phyloP scores from a whole-genome alignment of 2,888 invertebrate species.

The Suillia variegata region DNA sequence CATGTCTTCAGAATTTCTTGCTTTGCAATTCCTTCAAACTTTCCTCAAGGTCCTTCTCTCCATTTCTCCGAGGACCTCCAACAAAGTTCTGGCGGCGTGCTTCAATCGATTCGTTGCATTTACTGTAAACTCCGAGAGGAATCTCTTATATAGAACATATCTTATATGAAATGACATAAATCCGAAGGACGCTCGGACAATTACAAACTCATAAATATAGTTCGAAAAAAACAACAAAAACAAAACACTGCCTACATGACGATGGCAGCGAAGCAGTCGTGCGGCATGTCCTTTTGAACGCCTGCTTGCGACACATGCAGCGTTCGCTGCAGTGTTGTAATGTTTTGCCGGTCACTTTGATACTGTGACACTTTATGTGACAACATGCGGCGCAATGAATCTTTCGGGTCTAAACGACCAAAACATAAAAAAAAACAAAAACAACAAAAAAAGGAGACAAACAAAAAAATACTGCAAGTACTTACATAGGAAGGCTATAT shows the following conservation, averaged over 20 bases:
- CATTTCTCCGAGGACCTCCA: constrained; percentile 1
- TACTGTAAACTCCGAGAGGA: neutral
- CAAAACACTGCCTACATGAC: too few species aligned
- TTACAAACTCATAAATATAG: constrained; percentile 30
- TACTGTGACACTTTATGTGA: constrained; percentile 46
- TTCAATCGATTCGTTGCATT: constrained; percentile 6
- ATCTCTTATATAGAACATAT: neutral
- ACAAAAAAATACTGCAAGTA: neutral
- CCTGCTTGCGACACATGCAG: constrained; percentile 40
- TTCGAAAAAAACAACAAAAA: neutral
- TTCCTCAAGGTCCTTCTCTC: neutral
- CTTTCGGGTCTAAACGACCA: too few species aligned
- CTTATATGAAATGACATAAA: constrained; percentile 29
- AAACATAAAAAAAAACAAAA: too few species aligned
- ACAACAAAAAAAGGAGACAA: neutral
- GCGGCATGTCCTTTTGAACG: constrained; percentile 8
- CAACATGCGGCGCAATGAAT: constrained; percentile 44
- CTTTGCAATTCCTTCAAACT: too few species aligned
- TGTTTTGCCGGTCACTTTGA: constrained; percentile 22
- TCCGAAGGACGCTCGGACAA: constrained; percentile 46
- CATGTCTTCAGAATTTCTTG: too few species aligned
- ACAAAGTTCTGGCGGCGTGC: neutral
- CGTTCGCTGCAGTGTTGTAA: constrained; percentile 13
- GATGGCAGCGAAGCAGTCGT: too few species aligned
- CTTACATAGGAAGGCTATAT: constrained; percentile 8